Evolutionary conservation across 2,888 invertebrate genomes (phyloP).

Genomic region (Acronicta aceris): DNA sequence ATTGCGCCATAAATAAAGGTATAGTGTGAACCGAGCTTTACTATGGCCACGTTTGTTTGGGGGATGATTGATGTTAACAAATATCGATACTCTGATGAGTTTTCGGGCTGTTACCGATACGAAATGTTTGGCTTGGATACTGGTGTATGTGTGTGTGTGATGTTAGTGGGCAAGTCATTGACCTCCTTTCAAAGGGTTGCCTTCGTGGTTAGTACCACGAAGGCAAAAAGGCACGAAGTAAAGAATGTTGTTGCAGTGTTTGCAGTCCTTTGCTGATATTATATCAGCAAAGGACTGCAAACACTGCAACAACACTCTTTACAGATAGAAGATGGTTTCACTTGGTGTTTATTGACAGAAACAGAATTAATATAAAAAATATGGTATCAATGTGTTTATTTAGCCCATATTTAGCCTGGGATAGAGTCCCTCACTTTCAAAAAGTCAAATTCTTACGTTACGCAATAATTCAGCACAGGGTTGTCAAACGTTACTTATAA

Average conservation of each 20-base stretch:
- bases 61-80: constrained; percentile 44
- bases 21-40: constrained; percentile 24
- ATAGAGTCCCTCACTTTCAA: too few species aligned
- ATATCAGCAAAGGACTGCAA: too few species aligned
- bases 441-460: constrained; percentile 9
- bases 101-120: constrained; percentile 27
- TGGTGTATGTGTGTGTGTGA: not conserved
- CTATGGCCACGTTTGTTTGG: constrained; percentile 27
- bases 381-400: too few species aligned
- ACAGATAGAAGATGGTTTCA: too few species aligned
- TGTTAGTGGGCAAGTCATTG: not conserved
- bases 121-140: constrained; percentile 3
- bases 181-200: not conserved
- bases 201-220: not conserved
- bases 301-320: too few species aligned
- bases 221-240: too few species aligned
- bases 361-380: too few species aligned
- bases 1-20: constrained; percentile 28
- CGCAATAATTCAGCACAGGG: constrained; percentile 36
- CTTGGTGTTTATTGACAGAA: too few species aligned
- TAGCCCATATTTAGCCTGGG: too few species aligned
- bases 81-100: constrained; percentile 42
- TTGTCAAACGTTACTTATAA: constrained; percentile 42
- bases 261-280: too few species aligned
- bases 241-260: too few species aligned